Conservation (phyloP, 2,888 invertebrate species). For the Limnephilus auricula region DNA sequence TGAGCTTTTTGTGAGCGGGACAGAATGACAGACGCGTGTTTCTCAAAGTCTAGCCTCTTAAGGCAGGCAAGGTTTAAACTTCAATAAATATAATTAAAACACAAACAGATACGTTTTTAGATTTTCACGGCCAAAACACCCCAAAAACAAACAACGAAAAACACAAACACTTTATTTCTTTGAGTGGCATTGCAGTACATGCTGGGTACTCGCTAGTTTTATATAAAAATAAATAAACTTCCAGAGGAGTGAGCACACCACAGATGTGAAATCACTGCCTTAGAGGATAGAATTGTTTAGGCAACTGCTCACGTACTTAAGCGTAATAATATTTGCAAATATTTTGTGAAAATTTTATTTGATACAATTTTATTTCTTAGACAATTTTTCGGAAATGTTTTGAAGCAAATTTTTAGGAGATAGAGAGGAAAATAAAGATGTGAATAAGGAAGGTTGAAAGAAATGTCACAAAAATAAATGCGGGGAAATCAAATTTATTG, state of each 20-base stretch:
- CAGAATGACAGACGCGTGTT: no score
- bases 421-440: neutral
- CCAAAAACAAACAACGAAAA: no score
- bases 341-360: slow-evolving; percentile 5
- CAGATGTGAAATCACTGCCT: neutral
- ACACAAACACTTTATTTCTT: no score
- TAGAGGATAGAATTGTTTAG: neutral
- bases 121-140: no score
- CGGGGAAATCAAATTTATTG: neutral
- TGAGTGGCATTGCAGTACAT: no score
- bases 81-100: no score
- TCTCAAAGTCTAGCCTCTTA: no score
- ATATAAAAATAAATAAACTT: no score
- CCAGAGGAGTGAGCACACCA: neutral
- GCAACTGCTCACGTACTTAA: neutral
- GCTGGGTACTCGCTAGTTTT: no score
- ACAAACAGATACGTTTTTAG: no score
- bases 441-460: neutral
- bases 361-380: neutral
- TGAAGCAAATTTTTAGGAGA: neutral
- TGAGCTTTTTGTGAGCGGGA: no score
- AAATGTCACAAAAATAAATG: neutral
- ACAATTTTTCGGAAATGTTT: neutral
- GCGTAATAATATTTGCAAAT: neutral
- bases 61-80: no score